Evolutionary conservation across 2,113 vertebrate species (phyloP), one percentile per base, ranked within the genome.

Genomic region (Misgurnus anguillicaudatus): DNA sequence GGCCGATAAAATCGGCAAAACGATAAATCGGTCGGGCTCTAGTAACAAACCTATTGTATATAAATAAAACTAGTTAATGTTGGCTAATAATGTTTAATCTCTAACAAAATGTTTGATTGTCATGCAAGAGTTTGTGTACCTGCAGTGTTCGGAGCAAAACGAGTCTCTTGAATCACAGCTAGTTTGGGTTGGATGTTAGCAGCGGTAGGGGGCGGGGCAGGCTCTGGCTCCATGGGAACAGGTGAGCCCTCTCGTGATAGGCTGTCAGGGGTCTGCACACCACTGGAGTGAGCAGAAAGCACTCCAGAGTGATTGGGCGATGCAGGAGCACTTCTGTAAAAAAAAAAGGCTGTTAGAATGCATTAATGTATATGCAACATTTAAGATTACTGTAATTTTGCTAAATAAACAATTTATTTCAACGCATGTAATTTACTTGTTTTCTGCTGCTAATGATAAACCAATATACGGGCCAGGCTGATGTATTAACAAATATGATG

Each of bases 161-260:
- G 94, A 0, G 97, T 95, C 93, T 99, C 98, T 88, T 97, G 96
- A 88, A 98, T 97, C 85, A 98, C 95, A 0, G 97, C 95, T 79
- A 99, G 93, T 85, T 98, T 99, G 87, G 97, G 95, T 91, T 97
- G 96, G 67, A 95, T 87, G 63, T 88, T 76, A 3, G 90, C 63
- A 83, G 90, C 55, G 13, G 80, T 5, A 4, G 89, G 85, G 87
- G 91, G 87, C 78, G 95, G 1, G 90, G 94, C 24, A 0, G 94
- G 88, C 85, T 98, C 96, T 0, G 95, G 88, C 61, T 98, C 97
- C 91, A 95, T 88, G 0, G 96, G 97, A 55, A 98, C 95, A 0
- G 98, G 98, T 5, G 98, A 99, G 31, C 97, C 96, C 89, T 99
- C 98, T 69, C 98, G 91, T 2, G 97, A 99, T 82, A 99, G 91